phyloP scores from a whole-genome alignment of 2,888 invertebrate genomes.

The Oscheius sp. region DNA sequence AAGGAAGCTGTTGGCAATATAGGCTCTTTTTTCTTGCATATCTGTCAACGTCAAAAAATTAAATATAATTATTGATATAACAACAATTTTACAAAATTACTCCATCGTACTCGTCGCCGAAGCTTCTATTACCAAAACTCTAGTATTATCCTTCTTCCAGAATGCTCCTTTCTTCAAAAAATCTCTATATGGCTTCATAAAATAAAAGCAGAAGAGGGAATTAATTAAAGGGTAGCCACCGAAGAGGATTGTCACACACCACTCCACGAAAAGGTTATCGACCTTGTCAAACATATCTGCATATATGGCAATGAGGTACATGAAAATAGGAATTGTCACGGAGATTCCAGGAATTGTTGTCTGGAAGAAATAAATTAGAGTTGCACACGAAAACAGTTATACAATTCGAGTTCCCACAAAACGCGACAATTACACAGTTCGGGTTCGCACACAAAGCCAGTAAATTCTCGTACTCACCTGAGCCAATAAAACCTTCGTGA shows the following conservation, averaged over 20 bases:
- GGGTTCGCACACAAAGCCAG: no score
- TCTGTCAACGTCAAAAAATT: no score
- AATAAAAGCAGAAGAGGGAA: constrained; percentile 1
- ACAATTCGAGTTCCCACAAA: no score
- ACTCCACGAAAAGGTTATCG: neutral
- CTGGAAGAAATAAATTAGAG: no score
- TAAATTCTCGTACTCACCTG: neutral
- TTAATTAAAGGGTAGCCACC: constrained; percentile 4
- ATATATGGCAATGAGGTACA: neutral
- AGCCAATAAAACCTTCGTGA: constrained; percentile 1
- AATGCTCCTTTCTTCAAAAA: neutral
- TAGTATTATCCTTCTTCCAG: neutral
- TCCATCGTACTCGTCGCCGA: neutral
- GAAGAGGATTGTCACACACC: neutral
- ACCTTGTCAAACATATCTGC: neutral
- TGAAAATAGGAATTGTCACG: neutral
- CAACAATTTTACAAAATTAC: neutral
- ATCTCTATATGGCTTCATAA: constrained; percentile 12
- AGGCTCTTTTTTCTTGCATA: no score
- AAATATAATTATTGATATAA: neutral
- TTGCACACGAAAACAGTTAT: no score
- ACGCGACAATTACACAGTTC: no score
- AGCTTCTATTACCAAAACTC: neutral
- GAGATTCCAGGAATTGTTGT: constrained; percentile 5
- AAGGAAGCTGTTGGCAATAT: no score